These are phyloP conservation scores for Lumbricus terrestris DNA, from an alignment of 2,888 invertebrate genomes.

Conservation along the genomic window DNA sequence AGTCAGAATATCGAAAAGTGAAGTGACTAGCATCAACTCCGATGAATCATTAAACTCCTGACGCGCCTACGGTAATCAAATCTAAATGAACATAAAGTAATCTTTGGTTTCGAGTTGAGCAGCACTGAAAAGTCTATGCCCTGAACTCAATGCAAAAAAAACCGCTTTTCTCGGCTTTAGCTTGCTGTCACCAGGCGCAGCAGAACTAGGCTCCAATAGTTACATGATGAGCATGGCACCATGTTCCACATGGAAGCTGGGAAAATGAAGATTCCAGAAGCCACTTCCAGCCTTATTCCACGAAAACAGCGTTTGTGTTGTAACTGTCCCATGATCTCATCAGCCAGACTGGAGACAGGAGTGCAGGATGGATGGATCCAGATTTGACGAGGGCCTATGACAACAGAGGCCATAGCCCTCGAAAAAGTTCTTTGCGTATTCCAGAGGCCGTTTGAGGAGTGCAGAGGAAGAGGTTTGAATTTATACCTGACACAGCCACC, in stretches of 20 bases:
- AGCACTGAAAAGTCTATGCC: not conserved
- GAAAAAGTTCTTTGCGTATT: no score
- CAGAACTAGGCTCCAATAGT: not conserved
- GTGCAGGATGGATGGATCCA: not conserved
- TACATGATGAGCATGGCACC: not conserved
- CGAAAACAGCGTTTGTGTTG: not conserved
- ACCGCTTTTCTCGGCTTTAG: not conserved
- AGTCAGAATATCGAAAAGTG: not conserved
- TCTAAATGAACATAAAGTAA: not conserved
- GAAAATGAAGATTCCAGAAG: not conserved
- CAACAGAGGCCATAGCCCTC: no score
- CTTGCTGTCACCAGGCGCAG: not conserved
- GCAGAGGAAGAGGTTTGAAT: no score
- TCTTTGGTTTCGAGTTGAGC: slow-evolving; percentile 3
- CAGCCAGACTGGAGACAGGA: not conserved
- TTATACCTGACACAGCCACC: no score
- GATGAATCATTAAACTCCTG: not conserved
- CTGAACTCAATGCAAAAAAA: not conserved
- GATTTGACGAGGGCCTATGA: no score
- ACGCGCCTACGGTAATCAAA: not conserved
- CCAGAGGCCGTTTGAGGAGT: no score
- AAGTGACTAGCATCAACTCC: not conserved
- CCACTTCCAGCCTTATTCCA: not conserved
- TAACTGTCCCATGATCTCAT: not conserved
- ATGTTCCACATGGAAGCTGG: not conserved